Evolutionary conservation across 30 jellyfish, hydroid and myxozoan genomes (phyloP), one percentile per base, ranked within the genome.

Genomic region (Catostylus mosaicus): DNA sequence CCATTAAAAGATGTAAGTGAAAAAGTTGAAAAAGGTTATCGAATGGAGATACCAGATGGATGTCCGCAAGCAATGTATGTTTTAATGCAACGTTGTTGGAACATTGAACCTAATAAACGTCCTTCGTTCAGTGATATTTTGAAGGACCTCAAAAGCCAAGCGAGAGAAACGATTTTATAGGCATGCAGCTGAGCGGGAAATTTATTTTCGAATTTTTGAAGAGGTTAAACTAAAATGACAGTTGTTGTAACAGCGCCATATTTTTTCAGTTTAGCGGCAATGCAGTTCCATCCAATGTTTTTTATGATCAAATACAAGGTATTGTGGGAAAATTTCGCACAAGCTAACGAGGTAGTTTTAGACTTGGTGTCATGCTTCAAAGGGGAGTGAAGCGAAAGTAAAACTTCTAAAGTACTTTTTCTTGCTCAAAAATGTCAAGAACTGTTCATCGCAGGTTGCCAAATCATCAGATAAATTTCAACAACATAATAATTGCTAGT

Each of bases 41-140:
- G 99, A n/a, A 94, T 94, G 99, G 99, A 94, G 56, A 76, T 51
- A 16, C 99, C 99, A 24, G 99, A 94, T 32, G 95, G 94, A 31
- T 94, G 99, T 67, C 99, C 99, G 48, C 84, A 69, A 22, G 70
- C 78, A 2, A 83, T 94, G 68, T 94, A 94, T 51, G 51, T 68
- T 18, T 43, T 94, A 43, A 94, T 94, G 99, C 83, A 57, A 43
- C 77, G 71, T 1, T 94, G 99, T 63, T 94, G 99, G 99, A 68
- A 84, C 75, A 67, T 54, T 69, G 95, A 82, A 19, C 99, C 99
- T 22, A 22, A 19, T 23, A 60, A 52, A 26, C 57, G 99, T 31
- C 99, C 99, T 0, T 67, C 95, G 1, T 92, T 92, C 72, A 52
- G 50, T 19, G 75, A 45, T 24, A 80, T 88, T n/a, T 6, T 24